Evolutionary conservation across 2,888 invertebrate species (phyloP), one percentile per base, ranked within the genome.

Genomic region (Liodrosophila aerea): DNA sequence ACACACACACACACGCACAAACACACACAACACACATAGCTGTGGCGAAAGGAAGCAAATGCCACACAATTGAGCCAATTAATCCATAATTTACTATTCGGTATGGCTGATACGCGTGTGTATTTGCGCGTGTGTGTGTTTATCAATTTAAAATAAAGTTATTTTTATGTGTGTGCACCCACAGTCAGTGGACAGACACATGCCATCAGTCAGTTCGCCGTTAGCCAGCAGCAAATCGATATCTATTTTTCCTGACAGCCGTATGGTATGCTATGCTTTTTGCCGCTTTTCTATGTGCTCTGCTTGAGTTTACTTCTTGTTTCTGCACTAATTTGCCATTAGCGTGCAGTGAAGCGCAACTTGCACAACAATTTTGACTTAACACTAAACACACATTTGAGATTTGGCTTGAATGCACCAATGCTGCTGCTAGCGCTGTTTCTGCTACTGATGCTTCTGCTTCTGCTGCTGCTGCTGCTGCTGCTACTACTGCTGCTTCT

Each of bases 171-270:
- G 43, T 53, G 47, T 33, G 49, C 40, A 63, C 44, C 49, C 61
- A 68, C 46, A 57, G 37, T 22, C 56, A 60, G 39, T 16, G 11
- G 30, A 60, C 29, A 31, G 22, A 27, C 31, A 16, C 7, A 43
- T 15, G 15, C 34, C 40, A 50, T 40, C 44, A 30, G 41, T 40
- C 34, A 18, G 12, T 36, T 39, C 18, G 39, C n/a, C 27, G 29
- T 59, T 18, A 59, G 31, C 53, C 52, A 30, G 22, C 22, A 53
- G 62, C 66, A 70, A 85, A 85, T 85, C 87, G 81, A 85, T 85
- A 85, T 85, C 72, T 76, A 85, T 76, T 85, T 85, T 83, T 73
- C 68, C 65, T 68, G 71, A 51, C 73, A 76, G 83, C 77, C 83
- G 59, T 68, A 51, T 56, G 73, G 72, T 86, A 86, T 85, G 87